Base-by-base conservation (phyloP, 2,888 invertebrate species). In the Stegophylla sp. region DNA sequence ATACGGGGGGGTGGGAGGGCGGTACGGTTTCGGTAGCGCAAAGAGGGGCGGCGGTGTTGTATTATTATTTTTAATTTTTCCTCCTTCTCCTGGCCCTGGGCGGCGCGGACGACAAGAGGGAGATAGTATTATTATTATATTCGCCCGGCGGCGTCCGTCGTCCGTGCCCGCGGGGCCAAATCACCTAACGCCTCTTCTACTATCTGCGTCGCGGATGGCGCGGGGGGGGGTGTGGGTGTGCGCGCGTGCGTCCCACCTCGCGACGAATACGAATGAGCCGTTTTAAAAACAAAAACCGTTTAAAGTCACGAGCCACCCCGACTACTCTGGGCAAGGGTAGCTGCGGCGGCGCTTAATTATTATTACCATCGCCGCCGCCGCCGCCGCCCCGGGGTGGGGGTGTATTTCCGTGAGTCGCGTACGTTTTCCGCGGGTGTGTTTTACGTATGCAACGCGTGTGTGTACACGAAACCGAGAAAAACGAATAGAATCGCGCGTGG, bases 251-350 rank as follows among this genome's bases (percentile, higher is more conserved):
- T 61, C 23, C n/a, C 63, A 75, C 63, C 74, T 75, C 34, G 74
- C 74, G 34, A 56, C 67, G 67, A 77, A 77, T 77, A 69, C 67
- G 77, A 69, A 77, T 59, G 67, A 77, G 69, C 77, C n/a, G 45
- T 69, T 77, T 77, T 56, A 67, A 77, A 77, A 77, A 77, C 48
- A 63, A 74, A 73, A 69, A 74, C 48, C 56, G 74, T 74, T 63
- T 63, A 75, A 75, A 64, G n/a, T n/a, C 74, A 41, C 74, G 63
- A 63, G 15, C 74, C 43, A 63, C 64, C 28, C 59, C 45, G 28
- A n/a, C n/a, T n/a, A n/a, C n/a, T n/a, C n/a, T n/a, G n/a, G n/a
- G n/a, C n/a, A n/a, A n/a, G n/a, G n/a, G n/a, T n/a, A n/a, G n/a
- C n/a, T n/a, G n/a, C 51, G 23, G 51, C n/a, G 63, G 28, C 63